Percentiles rank a stretch among this genome's conserved stretches.
phyloP scores from a whole-genome alignment of 2,888 invertebrate species.

The Galeruca laticollis region DNA sequence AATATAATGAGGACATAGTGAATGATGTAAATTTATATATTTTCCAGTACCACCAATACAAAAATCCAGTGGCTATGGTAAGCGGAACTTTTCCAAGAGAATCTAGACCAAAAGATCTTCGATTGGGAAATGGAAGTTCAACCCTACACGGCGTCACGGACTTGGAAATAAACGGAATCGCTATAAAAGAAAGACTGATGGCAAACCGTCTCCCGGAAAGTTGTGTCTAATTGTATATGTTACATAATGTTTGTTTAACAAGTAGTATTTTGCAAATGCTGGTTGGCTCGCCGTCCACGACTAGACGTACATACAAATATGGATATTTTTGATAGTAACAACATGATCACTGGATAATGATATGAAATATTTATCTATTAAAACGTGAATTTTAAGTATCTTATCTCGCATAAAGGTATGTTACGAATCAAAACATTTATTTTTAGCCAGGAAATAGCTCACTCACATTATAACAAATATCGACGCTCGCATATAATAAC shows the following conservation, averaged over 20 bases:
- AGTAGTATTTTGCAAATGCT: constrained; percentile 24
- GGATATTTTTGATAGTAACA: constrained; percentile 16
- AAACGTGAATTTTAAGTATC: too few species aligned
- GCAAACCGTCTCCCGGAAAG: constrained; percentile 89
- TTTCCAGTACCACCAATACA: constrained; percentile 66
- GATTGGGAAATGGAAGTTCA: constrained; percentile 67
- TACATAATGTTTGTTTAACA: constrained; percentile 5
- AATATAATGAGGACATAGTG: neutral
- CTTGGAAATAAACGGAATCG: constrained; percentile 81
- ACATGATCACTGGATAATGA: neutral
- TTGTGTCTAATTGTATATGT: constrained; percentile 76
- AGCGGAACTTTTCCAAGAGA: constrained; percentile 72
- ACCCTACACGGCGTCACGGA: constrained; percentile 66
- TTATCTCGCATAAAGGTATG: too few species aligned
- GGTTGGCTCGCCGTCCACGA: constrained; percentile 41
- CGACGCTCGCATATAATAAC: too few species aligned
- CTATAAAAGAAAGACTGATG: constrained; percentile 88
- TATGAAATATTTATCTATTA: too few species aligned
- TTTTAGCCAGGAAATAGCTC: too few species aligned
- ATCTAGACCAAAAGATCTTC: constrained; percentile 67
- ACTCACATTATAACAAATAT: too few species aligned
- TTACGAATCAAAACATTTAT: too few species aligned
- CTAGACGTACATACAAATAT: constrained; percentile 13
- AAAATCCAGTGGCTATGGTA: constrained; percentile 70
- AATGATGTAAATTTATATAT: neutral